Conservation (phyloP, 2,888 invertebrate genomes). For the Drosophila leonis region DNA sequence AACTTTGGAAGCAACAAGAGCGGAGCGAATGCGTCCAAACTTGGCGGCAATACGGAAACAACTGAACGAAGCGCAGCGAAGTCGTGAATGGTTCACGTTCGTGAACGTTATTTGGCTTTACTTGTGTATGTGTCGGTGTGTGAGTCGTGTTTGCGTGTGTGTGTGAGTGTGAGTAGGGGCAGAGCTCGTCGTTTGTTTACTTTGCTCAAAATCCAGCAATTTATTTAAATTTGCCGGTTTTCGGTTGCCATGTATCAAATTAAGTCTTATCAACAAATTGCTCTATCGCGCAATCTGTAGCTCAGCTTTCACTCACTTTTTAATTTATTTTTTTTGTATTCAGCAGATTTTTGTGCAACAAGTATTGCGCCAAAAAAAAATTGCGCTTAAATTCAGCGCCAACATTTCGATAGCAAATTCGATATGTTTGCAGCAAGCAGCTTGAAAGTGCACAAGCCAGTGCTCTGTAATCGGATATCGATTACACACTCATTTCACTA, state of each 20-base stretch:
- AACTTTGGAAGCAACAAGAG: slow-evolving; percentile 32
- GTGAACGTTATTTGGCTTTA: slow-evolving; percentile 23
- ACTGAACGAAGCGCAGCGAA: slow-evolving; percentile 62
- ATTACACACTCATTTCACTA: neutral
- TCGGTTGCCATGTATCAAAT: slow-evolving; percentile 29
- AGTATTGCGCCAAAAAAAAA: neutral
- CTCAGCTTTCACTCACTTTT: neutral
- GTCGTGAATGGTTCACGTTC: slow-evolving; percentile 59
- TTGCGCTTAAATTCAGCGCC: neutral
- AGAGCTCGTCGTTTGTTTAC: slow-evolving; percentile 47
- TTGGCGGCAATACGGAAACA: slow-evolving; percentile 66
- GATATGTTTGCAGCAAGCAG: neutral
- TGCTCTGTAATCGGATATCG: slow-evolving; percentile 27
- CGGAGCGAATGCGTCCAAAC: slow-evolving; percentile 62
- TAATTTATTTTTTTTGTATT: neutral
- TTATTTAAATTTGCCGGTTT: slow-evolving; percentile 49
- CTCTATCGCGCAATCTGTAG: neutral
- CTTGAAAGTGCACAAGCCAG: slow-evolving; percentile 9
- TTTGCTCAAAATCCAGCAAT: slow-evolving; percentile 35
- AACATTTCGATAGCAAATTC: slow-evolving; percentile 8
- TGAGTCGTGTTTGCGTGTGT: slow-evolving; percentile 7
- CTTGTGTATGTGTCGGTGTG: slow-evolving; percentile 8
- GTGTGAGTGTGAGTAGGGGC: slow-evolving; percentile 6
- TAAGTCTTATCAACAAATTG: slow-evolving; percentile 37
- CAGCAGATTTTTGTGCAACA: neutral